A percentile compares a stretch with the other conserved stretches of the same genome.
Evolutionary conservation across 2,797 vertebrate species (phyloP).

Genomic region (Spheniscus humboldti): DNA sequence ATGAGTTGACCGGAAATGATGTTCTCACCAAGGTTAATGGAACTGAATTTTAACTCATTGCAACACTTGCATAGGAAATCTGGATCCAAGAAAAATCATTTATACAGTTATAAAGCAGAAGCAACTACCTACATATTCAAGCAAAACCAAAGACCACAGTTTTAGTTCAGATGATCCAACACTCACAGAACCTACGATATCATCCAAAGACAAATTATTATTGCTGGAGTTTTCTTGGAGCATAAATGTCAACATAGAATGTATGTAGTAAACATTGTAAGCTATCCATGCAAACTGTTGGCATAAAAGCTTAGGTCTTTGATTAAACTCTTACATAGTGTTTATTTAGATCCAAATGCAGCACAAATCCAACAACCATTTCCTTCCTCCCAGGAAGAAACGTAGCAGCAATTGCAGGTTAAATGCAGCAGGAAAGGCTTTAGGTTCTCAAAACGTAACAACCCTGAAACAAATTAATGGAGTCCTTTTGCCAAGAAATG

Average conservation of each 20-base stretch:
- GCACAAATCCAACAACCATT: background rate
- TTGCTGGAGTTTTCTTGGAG: background rate
- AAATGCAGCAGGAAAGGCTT: background rate
- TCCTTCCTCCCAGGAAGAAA: background rate
- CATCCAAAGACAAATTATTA: background rate
- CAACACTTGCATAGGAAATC: background rate
- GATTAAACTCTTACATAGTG: background rate
- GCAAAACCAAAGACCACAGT: background rate
- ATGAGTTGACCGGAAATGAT: background rate
- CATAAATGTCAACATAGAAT: background rate
- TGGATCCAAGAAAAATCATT: background rate
- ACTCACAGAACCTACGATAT: background rate
- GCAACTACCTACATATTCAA: background rate
- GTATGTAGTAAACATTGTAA: background rate
- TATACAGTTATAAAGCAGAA: background rate
- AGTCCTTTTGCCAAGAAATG: background rate
- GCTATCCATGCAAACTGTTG: background rate
- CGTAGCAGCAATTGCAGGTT: rapidly evolving
- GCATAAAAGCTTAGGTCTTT: background rate
- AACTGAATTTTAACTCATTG: background rate
- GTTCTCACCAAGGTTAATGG: background rate
- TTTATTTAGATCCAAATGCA: background rate
- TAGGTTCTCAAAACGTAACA: background rate
- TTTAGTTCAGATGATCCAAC: background rate
- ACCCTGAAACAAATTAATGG: background rate